Evolutionary conservation across 2,888 invertebrate genomes (phyloP).

Genomic region (Hypena proboscidalis): DNA sequence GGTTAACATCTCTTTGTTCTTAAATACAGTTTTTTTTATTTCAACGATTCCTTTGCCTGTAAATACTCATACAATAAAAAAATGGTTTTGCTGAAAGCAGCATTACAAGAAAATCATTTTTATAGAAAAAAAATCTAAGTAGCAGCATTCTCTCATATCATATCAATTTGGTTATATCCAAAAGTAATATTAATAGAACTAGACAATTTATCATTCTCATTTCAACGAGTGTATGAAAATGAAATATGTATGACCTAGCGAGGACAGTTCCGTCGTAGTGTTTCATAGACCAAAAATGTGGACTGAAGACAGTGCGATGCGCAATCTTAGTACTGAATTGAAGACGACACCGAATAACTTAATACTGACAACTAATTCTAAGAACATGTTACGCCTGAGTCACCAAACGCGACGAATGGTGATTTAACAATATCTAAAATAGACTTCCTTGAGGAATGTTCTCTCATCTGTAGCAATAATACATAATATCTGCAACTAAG

Average conservation of each 20-base stretch:
- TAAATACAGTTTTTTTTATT: too few species aligned
- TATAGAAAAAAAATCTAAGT: too few species aligned
- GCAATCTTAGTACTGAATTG: slow-evolving; percentile 49
- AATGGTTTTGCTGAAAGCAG: too few species aligned
- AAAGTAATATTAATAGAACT: too few species aligned
- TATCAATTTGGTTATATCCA: too few species aligned
- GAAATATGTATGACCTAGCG: slow-evolving; percentile 6
- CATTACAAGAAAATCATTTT: too few species aligned
- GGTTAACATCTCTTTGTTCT: too few species aligned
- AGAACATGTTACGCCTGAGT: slow-evolving; percentile 64
- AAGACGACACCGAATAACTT: slow-evolving; percentile 47
- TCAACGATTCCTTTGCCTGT: too few species aligned
- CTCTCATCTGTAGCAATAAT: slow-evolving; percentile 43
- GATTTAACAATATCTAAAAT: slow-evolving; percentile 64
- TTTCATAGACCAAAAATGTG: slow-evolving; percentile 42
- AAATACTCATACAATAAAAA: too few species aligned
- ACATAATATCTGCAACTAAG: slow-evolving; percentile 33
- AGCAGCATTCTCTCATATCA: too few species aligned
- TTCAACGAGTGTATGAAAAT: slow-evolving; percentile 8
- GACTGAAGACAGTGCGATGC: slow-evolving; percentile 39
- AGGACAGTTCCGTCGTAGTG: slow-evolving; percentile 7
- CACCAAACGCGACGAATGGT: slow-evolving; percentile 63
- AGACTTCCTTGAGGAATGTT: slow-evolving; percentile 61
- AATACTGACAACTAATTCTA: slow-evolving; percentile 58
- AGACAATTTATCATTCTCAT: slow-evolving; percentile 1